Percentiles rank a stretch among this genome's conserved stretches.
These are phyloP conservation scores for Gari tellinella DNA, from an alignment of 2,888 invertebrate species.

Conservation along the genomic window DNA sequence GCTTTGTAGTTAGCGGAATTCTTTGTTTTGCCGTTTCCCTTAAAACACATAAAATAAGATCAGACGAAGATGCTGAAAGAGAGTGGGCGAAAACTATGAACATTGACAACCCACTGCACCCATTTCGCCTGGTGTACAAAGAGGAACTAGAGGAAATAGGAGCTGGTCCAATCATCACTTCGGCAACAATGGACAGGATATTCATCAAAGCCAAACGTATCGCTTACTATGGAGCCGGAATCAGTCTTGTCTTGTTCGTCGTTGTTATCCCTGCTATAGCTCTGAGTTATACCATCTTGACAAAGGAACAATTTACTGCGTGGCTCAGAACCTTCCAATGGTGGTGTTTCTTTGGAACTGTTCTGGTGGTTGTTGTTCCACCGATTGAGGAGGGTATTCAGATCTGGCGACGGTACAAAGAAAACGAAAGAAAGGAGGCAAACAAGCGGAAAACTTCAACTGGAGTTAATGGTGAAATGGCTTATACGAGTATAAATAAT, in stretches of 20 bases:
- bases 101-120: slow-evolving; percentile 74
- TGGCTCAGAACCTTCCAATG: slow-evolving; percentile 57
- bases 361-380: slow-evolving; percentile 56
- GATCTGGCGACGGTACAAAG: slow-evolving; percentile 13
- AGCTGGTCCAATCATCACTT: slow-evolving; percentile 43
- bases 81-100: slow-evolving; percentile 75
- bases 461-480: no score
- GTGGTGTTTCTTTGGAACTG: slow-evolving; percentile 48
- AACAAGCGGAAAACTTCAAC: no score
- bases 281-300: slow-evolving; percentile 44
- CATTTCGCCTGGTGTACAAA: slow-evolving; percentile 65
- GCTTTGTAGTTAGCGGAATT: slow-evolving; percentile 63
- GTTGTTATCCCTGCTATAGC: slow-evolving; percentile 51
- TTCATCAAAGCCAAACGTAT: slow-evolving; percentile 50
- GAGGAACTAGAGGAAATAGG: slow-evolving; percentile 67
- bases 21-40: slow-evolving; percentile 72
- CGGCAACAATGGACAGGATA: slow-evolving; percentile 53
- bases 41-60: slow-evolving; percentile 63
- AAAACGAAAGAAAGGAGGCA: no score
- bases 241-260: slow-evolving; percentile 52
- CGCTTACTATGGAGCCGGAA: slow-evolving; percentile 39
- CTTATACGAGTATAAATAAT: no score
- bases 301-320: slow-evolving; percentile 47
- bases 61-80: slow-evolving; percentile 42
- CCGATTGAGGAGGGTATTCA: slow-evolving; percentile 62